Conservation (phyloP, 2,888 invertebrate genomes). For the Idaea biselata region DNA sequence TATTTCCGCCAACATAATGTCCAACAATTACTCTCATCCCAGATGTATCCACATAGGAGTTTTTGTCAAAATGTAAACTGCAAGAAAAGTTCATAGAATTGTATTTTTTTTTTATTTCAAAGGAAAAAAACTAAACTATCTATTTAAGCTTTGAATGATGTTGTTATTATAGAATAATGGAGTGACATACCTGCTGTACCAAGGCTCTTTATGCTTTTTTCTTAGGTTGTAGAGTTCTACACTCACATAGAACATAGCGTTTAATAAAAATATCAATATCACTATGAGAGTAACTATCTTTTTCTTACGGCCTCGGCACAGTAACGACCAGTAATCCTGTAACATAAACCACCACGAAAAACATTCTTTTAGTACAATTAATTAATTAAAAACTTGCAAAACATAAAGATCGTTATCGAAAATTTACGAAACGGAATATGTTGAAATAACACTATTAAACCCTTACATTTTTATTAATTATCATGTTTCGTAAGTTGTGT, state of each 20-base stretch:
- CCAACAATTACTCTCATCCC: slow-evolving; percentile 93
- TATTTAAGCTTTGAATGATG: background rate
- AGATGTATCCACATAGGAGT: slow-evolving; percentile 85
- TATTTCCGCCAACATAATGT: slow-evolving; percentile 91
- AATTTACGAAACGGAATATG: background rate
- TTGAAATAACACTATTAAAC: slow-evolving; percentile 7
- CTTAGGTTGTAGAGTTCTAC: slow-evolving; percentile 62
- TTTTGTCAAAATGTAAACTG: slow-evolving; percentile 82
- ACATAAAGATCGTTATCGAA: background rate
- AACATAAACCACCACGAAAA: slow-evolving; percentile 23
- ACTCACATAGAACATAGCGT: slow-evolving; percentile 69
- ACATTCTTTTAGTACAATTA: background rate
- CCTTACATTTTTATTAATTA: slow-evolving; percentile 33
- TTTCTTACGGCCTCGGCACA: slow-evolving; percentile 70
- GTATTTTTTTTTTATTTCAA: slow-evolving; percentile 2
- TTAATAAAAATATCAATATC: slow-evolving; percentile 58
- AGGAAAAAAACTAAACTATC: background rate
- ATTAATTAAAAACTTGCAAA: background rate
- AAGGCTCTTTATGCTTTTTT: slow-evolving; percentile 51
- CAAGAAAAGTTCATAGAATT: slow-evolving; percentile 28
- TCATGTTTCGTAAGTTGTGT: slow-evolving; percentile 10
- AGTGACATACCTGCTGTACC: slow-evolving; percentile 61
- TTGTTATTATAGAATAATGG: background rate
- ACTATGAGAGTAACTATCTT: slow-evolving; percentile 55
- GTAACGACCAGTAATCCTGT: slow-evolving; percentile 60